These are phyloP conservation scores for Tetragnatha versicolor DNA, from an alignment of 1,140 invertebrate species.

Conservation along the genomic window DNA sequence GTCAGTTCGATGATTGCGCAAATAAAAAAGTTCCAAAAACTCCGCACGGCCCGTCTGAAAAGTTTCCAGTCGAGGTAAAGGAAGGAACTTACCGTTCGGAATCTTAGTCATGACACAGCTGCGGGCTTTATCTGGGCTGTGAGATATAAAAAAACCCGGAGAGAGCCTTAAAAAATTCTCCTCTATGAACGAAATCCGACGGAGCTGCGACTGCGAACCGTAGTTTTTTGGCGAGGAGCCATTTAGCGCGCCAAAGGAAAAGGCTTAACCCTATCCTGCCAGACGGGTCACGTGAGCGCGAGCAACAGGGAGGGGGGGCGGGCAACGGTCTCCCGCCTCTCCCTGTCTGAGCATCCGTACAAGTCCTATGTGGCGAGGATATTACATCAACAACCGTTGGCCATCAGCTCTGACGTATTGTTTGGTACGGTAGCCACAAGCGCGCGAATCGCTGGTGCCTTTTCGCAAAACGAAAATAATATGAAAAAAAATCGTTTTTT, in stretches of 20 bases:
- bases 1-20: neutral
- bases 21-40: no score
- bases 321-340: conserved; percentile 32
- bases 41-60: no score
- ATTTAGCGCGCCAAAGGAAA: conserved; percentile 55
- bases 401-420: neutral
- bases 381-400: conserved; percentile 49
- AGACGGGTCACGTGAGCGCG: conserved; percentile 50
- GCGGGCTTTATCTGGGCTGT: no score
- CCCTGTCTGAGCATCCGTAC: conserved; percentile 51
- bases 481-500: no score
- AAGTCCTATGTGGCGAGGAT: conserved; percentile 41
- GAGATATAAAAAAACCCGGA: conserved; percentile 1
- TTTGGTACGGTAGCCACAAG: neutral
- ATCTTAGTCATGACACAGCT: conserved; percentile 37
- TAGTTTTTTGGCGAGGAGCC: conserved; percentile 50
- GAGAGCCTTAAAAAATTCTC: conserved; percentile 23
- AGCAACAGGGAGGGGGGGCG: conserved; percentile 29
- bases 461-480: no score
- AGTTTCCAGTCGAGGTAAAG: neutral
- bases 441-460: no score
- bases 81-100: conserved; percentile 28
- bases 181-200: neutral
- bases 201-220: conserved; percentile 25
- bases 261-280: conserved; percentile 54